phyloP scores from a whole-genome alignment of 2,113 vertebrate genomes.

The Oceanites oceanicus region DNA sequence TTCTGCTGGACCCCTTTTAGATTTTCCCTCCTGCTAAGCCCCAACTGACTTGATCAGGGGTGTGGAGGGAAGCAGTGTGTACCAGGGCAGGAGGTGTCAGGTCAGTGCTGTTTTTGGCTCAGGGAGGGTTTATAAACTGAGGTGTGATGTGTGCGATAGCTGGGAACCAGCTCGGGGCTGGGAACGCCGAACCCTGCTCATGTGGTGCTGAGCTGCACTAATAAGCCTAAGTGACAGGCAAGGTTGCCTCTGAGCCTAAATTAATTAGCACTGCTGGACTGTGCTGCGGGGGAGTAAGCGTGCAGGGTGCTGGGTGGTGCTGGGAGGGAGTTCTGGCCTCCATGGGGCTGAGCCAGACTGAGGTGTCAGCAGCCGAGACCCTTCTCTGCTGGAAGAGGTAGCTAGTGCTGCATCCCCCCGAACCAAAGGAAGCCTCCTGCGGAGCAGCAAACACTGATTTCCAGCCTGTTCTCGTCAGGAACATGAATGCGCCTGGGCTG shows the following conservation, averaged over 20 bases:
- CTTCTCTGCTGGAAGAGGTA: neutral
- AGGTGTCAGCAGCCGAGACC: neutral
- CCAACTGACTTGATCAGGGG: neutral
- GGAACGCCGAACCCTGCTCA: neutral
- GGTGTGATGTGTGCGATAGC: fast-evolving
- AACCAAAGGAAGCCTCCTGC: neutral
- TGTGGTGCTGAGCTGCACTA: fast-evolving
- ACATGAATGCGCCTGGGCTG: neutral
- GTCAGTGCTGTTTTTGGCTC: fast-evolving
- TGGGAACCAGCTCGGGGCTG: neutral
- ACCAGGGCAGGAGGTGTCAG: neutral
- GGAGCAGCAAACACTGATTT: neutral
- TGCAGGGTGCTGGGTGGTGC: neutral
- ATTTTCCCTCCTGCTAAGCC: neutral
- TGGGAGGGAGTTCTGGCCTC: neutral
- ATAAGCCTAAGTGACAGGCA: neutral
- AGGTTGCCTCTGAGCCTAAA: neutral
- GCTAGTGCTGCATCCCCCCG: fast-evolving
- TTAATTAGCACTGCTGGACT: neutral
- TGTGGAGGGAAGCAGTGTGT: neutral
- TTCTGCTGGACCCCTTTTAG: neutral
- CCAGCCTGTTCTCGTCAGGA: neutral
- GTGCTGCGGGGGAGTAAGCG: neutral
- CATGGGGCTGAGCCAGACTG: fast-evolving
- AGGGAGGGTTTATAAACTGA: neutral